Evolutionary conservation across 2,888 invertebrate genomes (phyloP), one percentile per base, ranked within the genome.

Genomic region (Rhorus exstirpatorius): DNA sequence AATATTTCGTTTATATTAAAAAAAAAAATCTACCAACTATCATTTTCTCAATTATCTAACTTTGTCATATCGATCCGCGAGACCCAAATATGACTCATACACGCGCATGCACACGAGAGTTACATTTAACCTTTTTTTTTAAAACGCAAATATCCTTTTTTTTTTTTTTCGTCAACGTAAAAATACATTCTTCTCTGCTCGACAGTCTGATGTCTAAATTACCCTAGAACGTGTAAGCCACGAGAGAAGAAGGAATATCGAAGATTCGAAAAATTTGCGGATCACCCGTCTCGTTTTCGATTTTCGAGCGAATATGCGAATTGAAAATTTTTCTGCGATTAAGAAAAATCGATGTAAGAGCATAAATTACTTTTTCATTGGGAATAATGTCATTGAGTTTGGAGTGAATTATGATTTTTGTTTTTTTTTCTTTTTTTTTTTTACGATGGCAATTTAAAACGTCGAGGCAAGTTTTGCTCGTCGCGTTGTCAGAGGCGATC

Each of bases 351-450:
- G 14, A 21, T 31, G 72, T 72, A 51, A 67, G 72, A 79, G 79
- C 72, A 79, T 26, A 49, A 79, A 79, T 72, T 79, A 71, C 79
- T 49, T 67, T 58, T 79, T 65, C 72, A 7, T 67, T 14, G 12
- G 19, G 35, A 35, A 21, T 0, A 63, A 24, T 14, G 17, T 51
- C 61, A 17, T 38, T n/a, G 38, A 31, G 1, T 19, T 49, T 38
- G 51, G 38, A 51, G 4, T 12, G 12, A 38, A 38, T 44, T 44
- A 19, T 31, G 19, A 19, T 7, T 60, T 10, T 31, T 17, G 12
- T 4, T n/a, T 10, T 19, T 8, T 41, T 14, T 44, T 21, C n/a
- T 44, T 44, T 10, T 26, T 14, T 24, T 44, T 63, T 44, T 24
- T 3, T n/a, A 24, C 24, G 8, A 61, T 38, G 17, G 12, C 17